Evolutionary conservation across 2,888 invertebrate genomes (phyloP).

Genomic region (Microplitis deprimator): DNA sequence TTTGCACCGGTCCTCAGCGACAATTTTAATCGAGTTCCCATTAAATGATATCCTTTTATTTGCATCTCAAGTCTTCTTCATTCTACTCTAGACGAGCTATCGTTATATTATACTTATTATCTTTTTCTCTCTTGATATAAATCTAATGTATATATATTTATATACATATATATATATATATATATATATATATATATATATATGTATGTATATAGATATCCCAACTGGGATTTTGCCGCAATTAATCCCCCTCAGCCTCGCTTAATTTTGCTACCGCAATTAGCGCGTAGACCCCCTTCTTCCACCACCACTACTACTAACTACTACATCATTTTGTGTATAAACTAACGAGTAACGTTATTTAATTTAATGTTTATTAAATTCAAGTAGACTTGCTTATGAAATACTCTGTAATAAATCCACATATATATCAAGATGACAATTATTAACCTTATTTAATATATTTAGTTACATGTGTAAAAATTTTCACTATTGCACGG

Average conservation of each 20-base stretch:
- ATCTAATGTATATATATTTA: too few species aligned
- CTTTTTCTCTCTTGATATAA: slow-evolving; percentile 23
- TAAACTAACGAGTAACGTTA: not conserved
- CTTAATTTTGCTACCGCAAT: slow-evolving; percentile 50
- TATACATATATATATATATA: too few species aligned
- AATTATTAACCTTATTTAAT: too few species aligned
- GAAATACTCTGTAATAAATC: too few species aligned
- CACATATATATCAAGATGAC: too few species aligned
- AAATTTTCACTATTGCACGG: too few species aligned
- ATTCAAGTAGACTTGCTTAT: too few species aligned
- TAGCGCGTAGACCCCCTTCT: slow-evolving; percentile 41
- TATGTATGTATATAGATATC: too few species aligned
- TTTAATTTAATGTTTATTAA: too few species aligned
- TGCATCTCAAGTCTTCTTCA: slow-evolving; percentile 17
- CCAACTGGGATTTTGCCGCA: slow-evolving; percentile 31
- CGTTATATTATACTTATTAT: slow-evolving; percentile 33
- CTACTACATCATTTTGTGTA: slow-evolving; percentile 1
- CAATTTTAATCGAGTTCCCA: slow-evolving; percentile 32
- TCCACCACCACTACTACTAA: slow-evolving; percentile 5
- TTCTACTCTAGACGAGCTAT: slow-evolving; percentile 2
- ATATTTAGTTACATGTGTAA: too few species aligned
- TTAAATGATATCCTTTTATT: slow-evolving; percentile 22
- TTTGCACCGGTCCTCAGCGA: slow-evolving; percentile 17
- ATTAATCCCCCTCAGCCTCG: slow-evolving; percentile 37
- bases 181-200: too few species aligned